Percentiles rank a stretch among this genome's conserved stretches.
These are phyloP conservation scores for Platichthys flesus DNA, from an alignment of 2,113 vertebrate species.

Conservation along the genomic window DNA sequence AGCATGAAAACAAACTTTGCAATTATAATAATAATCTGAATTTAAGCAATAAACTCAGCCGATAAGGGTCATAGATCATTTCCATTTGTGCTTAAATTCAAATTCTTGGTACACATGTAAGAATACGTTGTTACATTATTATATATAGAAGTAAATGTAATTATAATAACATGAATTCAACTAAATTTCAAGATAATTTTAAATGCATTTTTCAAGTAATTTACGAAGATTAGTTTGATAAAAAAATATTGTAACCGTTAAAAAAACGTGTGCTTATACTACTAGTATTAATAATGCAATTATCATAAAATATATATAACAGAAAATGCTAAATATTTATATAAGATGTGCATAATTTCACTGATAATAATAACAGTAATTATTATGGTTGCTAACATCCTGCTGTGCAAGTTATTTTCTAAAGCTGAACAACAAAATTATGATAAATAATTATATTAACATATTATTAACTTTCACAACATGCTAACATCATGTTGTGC, in stretches of 20 bases:
- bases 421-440: background rate
- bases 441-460: background rate
- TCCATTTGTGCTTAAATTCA: background rate
- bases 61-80: background rate
- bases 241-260: background rate
- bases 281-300: background rate
- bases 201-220: background rate
- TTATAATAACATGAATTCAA: background rate
- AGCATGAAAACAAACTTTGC: background rate
- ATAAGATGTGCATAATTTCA: background rate
- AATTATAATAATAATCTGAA: no score
- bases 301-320: no score
- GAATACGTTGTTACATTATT: background rate
- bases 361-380: background rate
- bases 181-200: slow-evolving; percentile 10
- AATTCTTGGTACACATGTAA: background rate
- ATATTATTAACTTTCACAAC: background rate
- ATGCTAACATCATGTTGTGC: background rate
- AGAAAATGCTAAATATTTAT: background rate
- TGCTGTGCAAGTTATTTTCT: background rate
- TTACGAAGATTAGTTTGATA: no score
- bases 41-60: background rate
- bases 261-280: background rate
- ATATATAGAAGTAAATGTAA: background rate
- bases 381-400: background rate